Conservation (phyloP, 37 sponge, comb jelly and placozoan genomes). For the Beroe forskalii region DNA sequence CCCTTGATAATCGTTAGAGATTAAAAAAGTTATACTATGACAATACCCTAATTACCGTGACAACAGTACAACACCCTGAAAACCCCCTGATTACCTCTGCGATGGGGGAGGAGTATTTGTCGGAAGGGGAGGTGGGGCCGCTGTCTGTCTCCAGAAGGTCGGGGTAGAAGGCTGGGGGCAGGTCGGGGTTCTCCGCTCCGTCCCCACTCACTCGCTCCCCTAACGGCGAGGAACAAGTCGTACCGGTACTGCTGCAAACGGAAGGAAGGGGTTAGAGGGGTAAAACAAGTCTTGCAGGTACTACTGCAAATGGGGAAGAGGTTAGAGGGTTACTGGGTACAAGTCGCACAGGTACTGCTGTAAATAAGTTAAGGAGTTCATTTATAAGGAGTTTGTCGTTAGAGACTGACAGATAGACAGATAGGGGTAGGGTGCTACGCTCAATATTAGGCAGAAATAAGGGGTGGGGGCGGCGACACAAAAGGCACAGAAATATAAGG, state of each 20-base stretch:
- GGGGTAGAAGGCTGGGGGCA: too few relatives aligned
- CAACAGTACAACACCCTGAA: background rate
- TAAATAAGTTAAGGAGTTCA: background rate
- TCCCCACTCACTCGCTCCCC: conserved; percentile 33
- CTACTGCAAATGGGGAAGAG: background rate
- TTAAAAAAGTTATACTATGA: too few relatives aligned
- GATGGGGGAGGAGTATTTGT: conserved; percentile 35
- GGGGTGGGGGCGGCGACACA: too few relatives aligned
- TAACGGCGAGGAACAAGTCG: background rate
- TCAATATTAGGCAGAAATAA: too few relatives aligned
- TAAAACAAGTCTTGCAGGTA: background rate
- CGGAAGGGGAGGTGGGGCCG: background rate
- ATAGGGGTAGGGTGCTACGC: too few relatives aligned
- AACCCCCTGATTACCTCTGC: background rate
- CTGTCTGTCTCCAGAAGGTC: background rate
- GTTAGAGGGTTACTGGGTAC: background rate
- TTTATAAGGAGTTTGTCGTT: too few relatives aligned
- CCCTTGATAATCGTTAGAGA: too few relatives aligned
- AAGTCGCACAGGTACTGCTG: background rate
- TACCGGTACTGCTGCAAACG: background rate
- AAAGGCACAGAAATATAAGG: too few relatives aligned
- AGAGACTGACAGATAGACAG: too few relatives aligned
- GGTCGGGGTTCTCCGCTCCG: conserved; percentile 5
- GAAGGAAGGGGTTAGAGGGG: conserved; percentile 8
- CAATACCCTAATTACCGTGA: too few relatives aligned